Evolutionary conservation across 2,888 invertebrate genomes (phyloP), one percentile per base, ranked within the genome.

Genomic region (Pachliopta kotzebuea): DNA sequence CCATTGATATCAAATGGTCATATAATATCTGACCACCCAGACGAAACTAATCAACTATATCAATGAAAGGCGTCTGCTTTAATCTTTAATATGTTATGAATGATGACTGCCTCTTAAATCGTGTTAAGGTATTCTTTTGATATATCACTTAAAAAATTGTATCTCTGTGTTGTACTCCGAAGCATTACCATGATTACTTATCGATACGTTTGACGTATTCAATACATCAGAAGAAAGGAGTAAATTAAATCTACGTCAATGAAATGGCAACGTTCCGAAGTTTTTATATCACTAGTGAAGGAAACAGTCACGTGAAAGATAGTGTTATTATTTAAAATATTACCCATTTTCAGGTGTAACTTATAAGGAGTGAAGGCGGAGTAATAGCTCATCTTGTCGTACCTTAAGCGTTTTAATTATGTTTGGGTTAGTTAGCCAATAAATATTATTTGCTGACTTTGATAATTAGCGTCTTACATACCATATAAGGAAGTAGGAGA

Each of bases 11-110:
- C 20, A 55, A 60, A 31, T 37, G 55, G 23, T 20, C 49, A 59
- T 31, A 50, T 24, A 11, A 31, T 20, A 20, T n/a, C n/a, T 45
- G 54, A 45, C 63, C 63, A 60, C 63, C 59, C 59, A 11, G n/a
- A n/a, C 20, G 14, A 37, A 26, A 9, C 63, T 54, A 53, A 63
- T 63, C 45, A 42, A 63, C 26, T 56, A 18, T 49, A 56, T 49
- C 31, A 50, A 45, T 45, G 18, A 45, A 20, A 20, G 0, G n/a
- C 8, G 49, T 49, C 37, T 37, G 37, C 37, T 37, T 45, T 61
- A 61, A 55, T 61, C 55, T 61, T 55, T 61, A 55, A 26, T 55
- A 29, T n/a, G n/a, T n/a, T 61, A 61, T 61, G 55, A 61, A n/a
- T 55, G 45, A 61, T 55, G 37, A 45, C 45, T n/a, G 26, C 49